Conservation (phyloP, 2,113 vertebrate genomes). For the Prochilodus magdalenae region DNA sequence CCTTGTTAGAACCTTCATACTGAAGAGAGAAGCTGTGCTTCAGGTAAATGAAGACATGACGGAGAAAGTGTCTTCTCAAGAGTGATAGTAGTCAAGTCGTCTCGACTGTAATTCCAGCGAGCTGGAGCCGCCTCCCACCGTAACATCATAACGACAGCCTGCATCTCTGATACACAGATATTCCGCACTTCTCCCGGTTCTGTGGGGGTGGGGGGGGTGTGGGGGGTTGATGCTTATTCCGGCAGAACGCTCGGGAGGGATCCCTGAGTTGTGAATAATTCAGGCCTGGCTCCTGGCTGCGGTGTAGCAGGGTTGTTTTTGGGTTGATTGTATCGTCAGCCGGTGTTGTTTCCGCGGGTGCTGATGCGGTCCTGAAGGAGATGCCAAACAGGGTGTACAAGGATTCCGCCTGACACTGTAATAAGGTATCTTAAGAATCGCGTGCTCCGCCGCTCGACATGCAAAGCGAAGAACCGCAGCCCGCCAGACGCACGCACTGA, state of each 20-base stretch:
- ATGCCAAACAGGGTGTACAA: not conserved
- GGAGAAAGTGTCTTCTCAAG: not conserved
- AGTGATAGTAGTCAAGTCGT: not conserved
- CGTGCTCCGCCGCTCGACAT: not conserved
- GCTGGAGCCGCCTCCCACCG: not conserved
- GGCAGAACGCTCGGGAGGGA: not conserved
- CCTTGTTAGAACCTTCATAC: too few relatives aligned
- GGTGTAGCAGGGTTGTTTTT: slow-evolving; percentile 57
- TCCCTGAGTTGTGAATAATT: slow-evolving; percentile 66
- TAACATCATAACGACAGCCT: not conserved
- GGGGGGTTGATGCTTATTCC: slow-evolving; percentile 3
- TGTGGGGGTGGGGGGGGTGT: not conserved
- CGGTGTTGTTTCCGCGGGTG: slow-evolving; percentile 25
- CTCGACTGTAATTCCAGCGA: not conserved
- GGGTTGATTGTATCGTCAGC: slow-evolving; percentile 54
- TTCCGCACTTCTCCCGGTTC: not conserved
- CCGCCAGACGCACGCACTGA: not conserved
- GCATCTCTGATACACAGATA: not conserved
- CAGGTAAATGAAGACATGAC: not conserved
- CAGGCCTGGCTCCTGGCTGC: slow-evolving; percentile 55
- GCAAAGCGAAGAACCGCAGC: not conserved
- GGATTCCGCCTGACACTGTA: slow-evolving; percentile 5
- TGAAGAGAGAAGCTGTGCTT: not conserved
- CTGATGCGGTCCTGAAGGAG: not conserved
- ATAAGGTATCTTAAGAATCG: slow-evolving; percentile 1